phyloP scores from a whole-genome alignment of 1,140 invertebrate genomes.

The Trichonephila inaurata region DNA sequence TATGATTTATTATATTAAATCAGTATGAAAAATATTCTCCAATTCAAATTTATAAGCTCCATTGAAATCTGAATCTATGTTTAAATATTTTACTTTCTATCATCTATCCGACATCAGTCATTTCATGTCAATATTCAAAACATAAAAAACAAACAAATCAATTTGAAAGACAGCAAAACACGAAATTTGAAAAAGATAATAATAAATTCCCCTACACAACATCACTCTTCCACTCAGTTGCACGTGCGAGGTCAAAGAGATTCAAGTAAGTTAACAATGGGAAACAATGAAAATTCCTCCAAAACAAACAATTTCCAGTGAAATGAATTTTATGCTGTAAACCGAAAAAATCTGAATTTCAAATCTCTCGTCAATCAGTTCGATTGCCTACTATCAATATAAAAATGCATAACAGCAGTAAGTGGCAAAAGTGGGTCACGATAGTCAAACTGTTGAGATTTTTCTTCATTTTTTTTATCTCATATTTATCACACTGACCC shows the following conservation, averaged over 20 bases:
- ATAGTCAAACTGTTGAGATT: slow-evolving; percentile 25
- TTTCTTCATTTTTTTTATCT: neutral
- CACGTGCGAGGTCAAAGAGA: slow-evolving; percentile 17
- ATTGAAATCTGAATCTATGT: neutral
- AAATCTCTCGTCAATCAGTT: slow-evolving; percentile 17
- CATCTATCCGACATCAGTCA: neutral
- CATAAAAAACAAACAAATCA: neutral
- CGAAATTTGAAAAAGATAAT: neutral
- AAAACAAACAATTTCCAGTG: slow-evolving; percentile 41
- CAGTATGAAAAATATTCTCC: no score
- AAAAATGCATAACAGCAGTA: neutral
- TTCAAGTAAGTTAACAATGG: slow-evolving; percentile 27
- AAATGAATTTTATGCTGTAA: slow-evolving; percentile 26
- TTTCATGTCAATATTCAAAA: neutral
- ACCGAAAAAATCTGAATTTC: slow-evolving; percentile 1
- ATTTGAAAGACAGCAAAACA: neutral
- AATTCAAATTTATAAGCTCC: no score
- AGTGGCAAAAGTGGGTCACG: slow-evolving; percentile 28
- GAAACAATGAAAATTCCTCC: slow-evolving; percentile 25
- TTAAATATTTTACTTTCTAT: neutral
- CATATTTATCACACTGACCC: slow-evolving; percentile 37
- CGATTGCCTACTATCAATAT: slow-evolving; percentile 28
- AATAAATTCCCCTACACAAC: neutral
- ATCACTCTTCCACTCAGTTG: neutral
- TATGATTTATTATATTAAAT: no score